phyloP scores from a whole-genome alignment of 2,113 vertebrate species.

The Porphyrio hochstetteri region DNA sequence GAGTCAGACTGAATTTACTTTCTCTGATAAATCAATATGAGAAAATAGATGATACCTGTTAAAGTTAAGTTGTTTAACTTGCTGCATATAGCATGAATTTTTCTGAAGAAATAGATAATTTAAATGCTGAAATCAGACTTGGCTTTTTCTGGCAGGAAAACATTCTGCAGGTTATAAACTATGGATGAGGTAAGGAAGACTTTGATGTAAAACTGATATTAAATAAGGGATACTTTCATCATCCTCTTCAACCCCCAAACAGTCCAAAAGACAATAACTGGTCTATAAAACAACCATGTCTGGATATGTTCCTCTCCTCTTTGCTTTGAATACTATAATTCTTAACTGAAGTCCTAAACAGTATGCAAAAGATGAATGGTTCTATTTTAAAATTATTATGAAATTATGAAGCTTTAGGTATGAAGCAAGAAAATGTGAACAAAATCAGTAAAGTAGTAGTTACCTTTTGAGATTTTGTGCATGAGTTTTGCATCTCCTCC shows the following conservation, averaged over 20 bases:
- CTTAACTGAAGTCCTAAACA: not conserved
- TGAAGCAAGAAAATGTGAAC: not conserved
- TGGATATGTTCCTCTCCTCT: not conserved
- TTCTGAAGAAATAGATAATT: not conserved
- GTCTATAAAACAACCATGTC: not conserved
- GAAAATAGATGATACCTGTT: not conserved
- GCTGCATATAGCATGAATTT: not conserved
- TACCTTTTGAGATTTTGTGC: not conserved
- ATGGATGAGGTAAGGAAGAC: not conserved
- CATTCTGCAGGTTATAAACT: not conserved
- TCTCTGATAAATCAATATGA: not conserved
- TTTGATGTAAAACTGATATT: not conserved
- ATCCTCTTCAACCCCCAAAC: too few relatives aligned
- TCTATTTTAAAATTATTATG: not conserved
- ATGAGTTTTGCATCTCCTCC: not conserved
- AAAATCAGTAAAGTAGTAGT: not conserved
- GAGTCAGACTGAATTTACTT: not conserved
- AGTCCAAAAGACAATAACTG: not conserved
- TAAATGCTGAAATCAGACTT: not conserved
- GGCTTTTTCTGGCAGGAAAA: not conserved
- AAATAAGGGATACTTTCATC: too few relatives aligned
- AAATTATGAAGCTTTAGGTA: not conserved
- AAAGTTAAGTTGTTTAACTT: not conserved
- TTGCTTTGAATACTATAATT: not conserved
- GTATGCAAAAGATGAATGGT: not conserved